Evolutionary conservation across 2,797 vertebrate species (phyloP), one percentile per base, ranked within the genome.

Genomic region (Paguma larvata): DNA sequence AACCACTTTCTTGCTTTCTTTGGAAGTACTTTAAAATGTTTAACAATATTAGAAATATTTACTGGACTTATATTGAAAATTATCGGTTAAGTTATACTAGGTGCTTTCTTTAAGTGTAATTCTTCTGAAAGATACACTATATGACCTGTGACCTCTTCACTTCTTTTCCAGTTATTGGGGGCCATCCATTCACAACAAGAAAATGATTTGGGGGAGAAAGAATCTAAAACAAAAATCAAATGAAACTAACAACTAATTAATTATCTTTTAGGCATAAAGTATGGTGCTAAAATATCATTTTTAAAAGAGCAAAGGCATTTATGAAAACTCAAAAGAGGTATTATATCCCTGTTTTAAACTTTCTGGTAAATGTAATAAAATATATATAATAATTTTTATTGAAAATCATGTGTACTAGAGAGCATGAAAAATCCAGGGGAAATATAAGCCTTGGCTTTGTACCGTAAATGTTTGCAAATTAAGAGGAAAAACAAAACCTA

Each of bases 1-100:
- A 97, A 90, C 92, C 67, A 90, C 89, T 97, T 97, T 98, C 85
- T 94, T 93, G 23, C 56, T 96, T 84, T 97, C 90, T 91, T 97
- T 97, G 79, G 63, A 97, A 97, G 85, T 92, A 88, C 59, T 97
- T 96, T 51, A 97, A 94, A 97, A 85, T 97, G 51, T 85, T 96
- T 97, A 97, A 96, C 78, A 96, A 88, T 95, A 97, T 97, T 97
- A 96, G 67, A 94, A 89, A 94, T 98, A 91, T 97, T 94, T 97
- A 96, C 83, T 86, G 88, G 79, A 59, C 62, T 34, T 78, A 23
- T 48, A 86, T 51, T 91, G 87, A 90, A 97, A 97, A 97, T 83
- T 84, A 95, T 68, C 80, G 90, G 59, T 63, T 91, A 96, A 96
- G 80, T 92, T 94, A 85, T 89, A 72, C 38, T 91, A 82, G 83